Evolutionary conservation across 2,888 invertebrate species (phyloP).

Genomic region (Peribatodes rhomboidaria): DNA sequence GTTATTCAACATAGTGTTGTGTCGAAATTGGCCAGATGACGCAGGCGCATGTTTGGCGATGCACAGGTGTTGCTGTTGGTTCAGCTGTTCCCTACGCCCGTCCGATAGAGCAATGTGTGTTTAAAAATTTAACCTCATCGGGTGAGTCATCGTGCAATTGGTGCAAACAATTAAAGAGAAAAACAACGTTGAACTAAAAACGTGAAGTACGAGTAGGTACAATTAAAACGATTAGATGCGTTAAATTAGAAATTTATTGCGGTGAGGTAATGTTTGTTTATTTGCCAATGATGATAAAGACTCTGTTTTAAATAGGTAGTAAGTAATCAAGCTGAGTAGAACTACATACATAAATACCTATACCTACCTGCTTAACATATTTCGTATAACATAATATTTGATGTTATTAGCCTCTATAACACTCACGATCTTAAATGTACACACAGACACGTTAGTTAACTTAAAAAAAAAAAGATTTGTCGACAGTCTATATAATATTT

Average conservation of each 20-base stretch:
- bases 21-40: slow-evolving; percentile 77
- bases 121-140: slow-evolving; percentile 48
- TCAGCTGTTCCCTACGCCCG: slow-evolving; percentile 62
- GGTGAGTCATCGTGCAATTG: slow-evolving; percentile 63
- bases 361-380: background rate
- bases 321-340: background rate
- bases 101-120: slow-evolving; percentile 49
- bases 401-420: background rate
- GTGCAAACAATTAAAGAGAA: slow-evolving; percentile 45
- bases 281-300: background rate
- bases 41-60: slow-evolving; percentile 64
- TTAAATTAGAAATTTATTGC: background rate
- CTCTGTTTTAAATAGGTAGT: background rate
- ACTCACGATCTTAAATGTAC: background rate
- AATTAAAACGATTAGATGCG: slow-evolving; percentile 2
- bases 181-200: slow-evolving; percentile 38
- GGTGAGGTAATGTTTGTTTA: background rate
- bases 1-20: slow-evolving; percentile 62
- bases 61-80: slow-evolving; percentile 68
- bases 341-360: background rate
- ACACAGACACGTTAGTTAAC: background rate
- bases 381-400: background rate
- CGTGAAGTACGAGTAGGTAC: slow-evolving; percentile 35
- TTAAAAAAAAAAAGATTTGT: background rate
- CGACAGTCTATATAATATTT: background rate